These are phyloP conservation scores for Synaphobranchus kaupii DNA, from an alignment of 2,797 vertebrate species.

Conservation along the genomic window DNA sequence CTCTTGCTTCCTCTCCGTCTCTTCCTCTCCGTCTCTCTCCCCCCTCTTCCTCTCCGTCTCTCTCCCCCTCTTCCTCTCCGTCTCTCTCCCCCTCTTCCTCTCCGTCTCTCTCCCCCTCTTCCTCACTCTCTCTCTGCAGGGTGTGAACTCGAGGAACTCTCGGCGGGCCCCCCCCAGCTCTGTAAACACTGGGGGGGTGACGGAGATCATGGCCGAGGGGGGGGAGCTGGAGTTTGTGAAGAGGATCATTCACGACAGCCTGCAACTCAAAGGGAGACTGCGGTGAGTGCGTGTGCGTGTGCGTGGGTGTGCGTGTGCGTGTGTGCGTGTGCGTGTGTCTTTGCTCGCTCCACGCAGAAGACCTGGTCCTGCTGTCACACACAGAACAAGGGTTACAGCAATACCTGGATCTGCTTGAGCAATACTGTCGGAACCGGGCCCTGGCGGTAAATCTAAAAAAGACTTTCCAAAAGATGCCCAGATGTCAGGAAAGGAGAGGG, in stretches of 20 bases:
- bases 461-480: too few relatives aligned
- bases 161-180: conserved; percentile 94
- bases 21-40: background rate
- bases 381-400: too few relatives aligned
- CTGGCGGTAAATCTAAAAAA: too few relatives aligned
- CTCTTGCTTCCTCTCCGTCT: background rate
- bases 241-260: conserved; percentile 97
- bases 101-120: background rate
- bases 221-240: conserved; percentile 98
- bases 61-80: too few relatives aligned
- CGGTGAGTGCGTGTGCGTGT: conserved; percentile 66
- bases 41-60: too few relatives aligned
- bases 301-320: background rate
- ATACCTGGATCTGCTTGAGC: too few relatives aligned
- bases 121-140: conserved; percentile 65
- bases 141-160: conserved; percentile 95
- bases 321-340: too few relatives aligned
- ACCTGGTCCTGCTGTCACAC: too few relatives aligned
- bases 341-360: too few relatives aligned
- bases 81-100: too few relatives aligned
- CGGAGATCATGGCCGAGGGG: conserved; percentile 99
- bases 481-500: too few relatives aligned
- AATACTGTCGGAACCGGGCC: too few relatives aligned
- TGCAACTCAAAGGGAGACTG: conserved; percentile 92
- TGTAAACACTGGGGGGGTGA: conserved; percentile 95